Evolutionary conservation across 2,888 invertebrate genomes (phyloP).

Genomic region (Eudemis profundana): DNA sequence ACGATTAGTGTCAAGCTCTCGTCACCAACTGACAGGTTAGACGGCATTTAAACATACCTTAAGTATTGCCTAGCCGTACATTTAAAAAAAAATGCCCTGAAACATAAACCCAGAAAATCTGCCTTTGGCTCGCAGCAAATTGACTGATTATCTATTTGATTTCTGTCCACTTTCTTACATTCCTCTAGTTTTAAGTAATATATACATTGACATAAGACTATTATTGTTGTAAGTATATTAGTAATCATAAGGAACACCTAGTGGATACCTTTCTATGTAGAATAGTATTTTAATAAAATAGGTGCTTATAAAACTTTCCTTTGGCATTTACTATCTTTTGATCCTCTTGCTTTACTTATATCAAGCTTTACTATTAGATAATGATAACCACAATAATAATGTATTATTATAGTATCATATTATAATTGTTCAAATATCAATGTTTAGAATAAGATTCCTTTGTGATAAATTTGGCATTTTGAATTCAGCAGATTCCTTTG

Average conservation of each 20-base stretch:
- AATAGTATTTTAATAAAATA: slow-evolving; percentile 21
- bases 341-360: neutral
- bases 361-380: neutral
- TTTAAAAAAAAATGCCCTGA: too few species aligned
- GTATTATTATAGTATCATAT: neutral
- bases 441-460: neutral
- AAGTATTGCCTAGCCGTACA: too few species aligned
- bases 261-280: slow-evolving; percentile 23
- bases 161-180: slow-evolving; percentile 52
- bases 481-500: neutral
- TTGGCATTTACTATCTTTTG: slow-evolving; percentile 12
- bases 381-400: neutral
- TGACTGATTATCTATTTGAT: slow-evolving; percentile 30
- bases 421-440: slow-evolving; percentile 3
- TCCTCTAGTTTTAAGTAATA: slow-evolving; percentile 53
- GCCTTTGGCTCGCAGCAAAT: neutral
- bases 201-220: slow-evolving; percentile 19
- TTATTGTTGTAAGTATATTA: slow-evolving; percentile 36
- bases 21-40: too few species aligned
- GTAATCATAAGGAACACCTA: slow-evolving; percentile 39
- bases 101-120: too few species aligned
- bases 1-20: too few species aligned
- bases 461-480: slow-evolving; percentile 4
- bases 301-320: slow-evolving; percentile 19
- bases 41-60: too few species aligned